These are phyloP conservation scores for Pollenia angustigena DNA, from an alignment of 2,888 invertebrate species.

Conservation along the genomic window DNA sequence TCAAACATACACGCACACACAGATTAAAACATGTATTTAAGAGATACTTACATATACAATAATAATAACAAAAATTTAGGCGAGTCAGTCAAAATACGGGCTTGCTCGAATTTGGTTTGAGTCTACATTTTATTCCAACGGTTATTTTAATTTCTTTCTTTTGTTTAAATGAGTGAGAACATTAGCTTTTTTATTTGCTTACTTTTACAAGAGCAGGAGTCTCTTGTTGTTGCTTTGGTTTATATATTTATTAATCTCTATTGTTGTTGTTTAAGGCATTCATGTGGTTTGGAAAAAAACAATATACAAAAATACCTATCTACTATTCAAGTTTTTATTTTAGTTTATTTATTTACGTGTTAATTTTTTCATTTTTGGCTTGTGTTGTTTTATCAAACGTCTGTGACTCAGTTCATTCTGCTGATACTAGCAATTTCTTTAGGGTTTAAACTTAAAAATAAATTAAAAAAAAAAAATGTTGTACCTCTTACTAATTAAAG, in stretches of 20 bases:
- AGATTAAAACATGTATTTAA: conserved; percentile 6
- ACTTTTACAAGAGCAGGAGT: no score
- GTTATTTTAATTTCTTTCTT: conserved; percentile 56
- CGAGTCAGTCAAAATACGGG: conserved; percentile 62
- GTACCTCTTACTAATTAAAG: no score
- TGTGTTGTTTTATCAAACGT: conserved; percentile 13
- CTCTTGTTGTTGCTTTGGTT: conserved; percentile 14
- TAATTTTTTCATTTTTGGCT: conserved; percentile 18
- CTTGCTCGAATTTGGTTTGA: conserved; percentile 54
- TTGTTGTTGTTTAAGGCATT: conserved; percentile 27
- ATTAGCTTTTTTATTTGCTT: background rate
- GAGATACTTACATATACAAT: conserved; percentile 5
- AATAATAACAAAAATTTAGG: conserved; percentile 46
- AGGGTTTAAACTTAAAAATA: conserved; percentile 24
- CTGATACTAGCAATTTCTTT: conserved; percentile 49
- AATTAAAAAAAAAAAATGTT: no score
- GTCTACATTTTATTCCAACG: conserved; percentile 50
- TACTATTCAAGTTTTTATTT: background rate
- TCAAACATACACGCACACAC: background rate
- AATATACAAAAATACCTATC: conserved; percentile 32
- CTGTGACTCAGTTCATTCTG: conserved; percentile 68
- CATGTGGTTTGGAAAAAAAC: conserved; percentile 10
- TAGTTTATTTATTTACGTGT: conserved; percentile 1
- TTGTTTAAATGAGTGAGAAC: conserved; percentile 41
- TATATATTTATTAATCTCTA: conserved; percentile 32